A percentile compares a stretch with the other conserved stretches of the same genome.
Conservation (phyloP, 2,888 invertebrate genomes). For the Apocheima hispidaria region DNA sequence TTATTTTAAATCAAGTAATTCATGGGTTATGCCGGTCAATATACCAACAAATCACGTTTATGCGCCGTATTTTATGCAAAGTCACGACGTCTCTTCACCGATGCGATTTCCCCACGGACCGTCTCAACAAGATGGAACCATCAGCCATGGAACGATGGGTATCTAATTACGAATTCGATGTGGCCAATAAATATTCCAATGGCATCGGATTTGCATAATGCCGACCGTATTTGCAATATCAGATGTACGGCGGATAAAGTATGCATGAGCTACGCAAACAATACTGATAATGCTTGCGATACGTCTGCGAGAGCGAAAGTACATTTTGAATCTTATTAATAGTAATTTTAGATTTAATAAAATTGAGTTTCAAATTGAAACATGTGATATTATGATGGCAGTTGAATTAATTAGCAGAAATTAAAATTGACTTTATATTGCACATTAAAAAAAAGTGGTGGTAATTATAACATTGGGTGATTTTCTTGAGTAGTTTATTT, state of each 20-base stretch:
- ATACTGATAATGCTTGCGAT: slow-evolving; percentile 20
- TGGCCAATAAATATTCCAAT: slow-evolving; percentile 80
- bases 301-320: slow-evolving; percentile 2
- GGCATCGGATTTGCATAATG: slow-evolving; percentile 71
- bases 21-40: slow-evolving; percentile 9
- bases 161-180: slow-evolving; percentile 82
- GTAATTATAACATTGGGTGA: too few relatives aligned
- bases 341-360: too few relatives aligned
- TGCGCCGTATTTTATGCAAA: slow-evolving; percentile 61
- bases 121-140: slow-evolving; percentile 58
- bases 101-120: slow-evolving; percentile 76
- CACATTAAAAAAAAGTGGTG: too few relatives aligned
- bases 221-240: slow-evolving; percentile 42
- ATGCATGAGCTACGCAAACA: slow-evolving; percentile 30
- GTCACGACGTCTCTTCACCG: slow-evolving; percentile 68
- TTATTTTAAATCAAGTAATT: neutral
- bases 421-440: too few relatives aligned
- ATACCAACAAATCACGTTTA: slow-evolving; percentile 45
- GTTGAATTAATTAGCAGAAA: too few relatives aligned
- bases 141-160: slow-evolving; percentile 49
- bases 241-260: slow-evolving; percentile 31
- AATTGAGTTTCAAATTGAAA: too few relatives aligned
- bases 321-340: slow-evolving; percentile 20
- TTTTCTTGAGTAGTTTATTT: too few relatives aligned
- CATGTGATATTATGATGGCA: too few relatives aligned